A percentile compares a stretch with the other conserved stretches of the same genome.
Evolutionary conservation across 2,888 invertebrate genomes (phyloP).

Genomic region (Coecobrya sp.): DNA sequence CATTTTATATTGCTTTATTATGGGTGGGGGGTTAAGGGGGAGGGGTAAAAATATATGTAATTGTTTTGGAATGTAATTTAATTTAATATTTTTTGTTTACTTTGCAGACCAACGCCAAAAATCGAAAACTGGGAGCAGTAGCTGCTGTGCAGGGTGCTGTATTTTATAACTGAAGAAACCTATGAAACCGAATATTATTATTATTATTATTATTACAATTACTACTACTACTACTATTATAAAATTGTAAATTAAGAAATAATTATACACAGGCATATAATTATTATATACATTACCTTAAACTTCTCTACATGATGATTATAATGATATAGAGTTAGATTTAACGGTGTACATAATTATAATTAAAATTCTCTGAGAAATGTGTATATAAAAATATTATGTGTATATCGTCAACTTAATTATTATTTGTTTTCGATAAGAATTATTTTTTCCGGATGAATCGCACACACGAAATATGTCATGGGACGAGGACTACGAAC

Average conservation of each 20-base stretch:
- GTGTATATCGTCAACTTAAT: no score
- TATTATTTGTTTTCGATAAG: background rate
- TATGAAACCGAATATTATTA: conserved; percentile 71
- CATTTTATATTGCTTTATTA: background rate
- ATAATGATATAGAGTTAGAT: background rate
- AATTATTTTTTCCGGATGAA: no score
- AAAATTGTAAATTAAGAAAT: no score
- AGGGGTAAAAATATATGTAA: background rate
- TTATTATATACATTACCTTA: conserved; percentile 24
- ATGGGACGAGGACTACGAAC: background rate
- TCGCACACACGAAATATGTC: background rate
- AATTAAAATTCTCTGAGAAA: background rate
- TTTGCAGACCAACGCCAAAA: conserved; percentile 97
- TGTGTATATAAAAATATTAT: conserved; percentile 31
- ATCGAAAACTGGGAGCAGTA: conserved; percentile 98
- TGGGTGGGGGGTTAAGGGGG: background rate
- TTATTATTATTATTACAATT: conserved; percentile 49
- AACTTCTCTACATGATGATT: conserved; percentile 20
- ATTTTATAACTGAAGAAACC: conserved; percentile 92
- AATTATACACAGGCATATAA: no score
- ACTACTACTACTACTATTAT: conserved; percentile 46
- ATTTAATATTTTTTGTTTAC: background rate
- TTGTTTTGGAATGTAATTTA: background rate
- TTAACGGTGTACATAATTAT: background rate
- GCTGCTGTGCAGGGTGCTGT: conserved; percentile 97